Evolutionary conservation across 2,797 vertebrate genomes (phyloP).

Genomic region (Glossophaga mutica): DNA sequence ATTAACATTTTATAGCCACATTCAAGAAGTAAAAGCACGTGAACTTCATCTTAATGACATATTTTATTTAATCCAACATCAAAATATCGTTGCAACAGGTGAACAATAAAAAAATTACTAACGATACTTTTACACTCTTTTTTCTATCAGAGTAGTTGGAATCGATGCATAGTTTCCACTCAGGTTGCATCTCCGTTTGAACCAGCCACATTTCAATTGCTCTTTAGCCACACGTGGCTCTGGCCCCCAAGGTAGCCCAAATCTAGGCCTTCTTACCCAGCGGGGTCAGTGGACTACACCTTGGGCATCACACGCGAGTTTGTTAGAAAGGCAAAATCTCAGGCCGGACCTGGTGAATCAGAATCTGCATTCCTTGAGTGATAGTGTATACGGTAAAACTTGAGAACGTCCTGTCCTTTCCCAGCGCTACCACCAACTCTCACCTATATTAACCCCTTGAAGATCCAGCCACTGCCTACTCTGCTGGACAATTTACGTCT

Average conservation of each 20-base stretch:
- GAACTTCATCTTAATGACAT: not conserved
- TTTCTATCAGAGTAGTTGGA: not conserved
- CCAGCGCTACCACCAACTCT: no score
- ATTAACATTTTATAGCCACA: not conserved
- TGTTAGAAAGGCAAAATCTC: not conserved
- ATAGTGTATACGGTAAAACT: not conserved
- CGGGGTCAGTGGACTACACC: accelerated
- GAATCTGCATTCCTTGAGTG: not conserved
- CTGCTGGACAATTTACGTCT: not conserved
- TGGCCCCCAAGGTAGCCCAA: not conserved
- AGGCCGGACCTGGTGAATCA: not conserved
- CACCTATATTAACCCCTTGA: not conserved
- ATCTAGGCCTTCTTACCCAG: not conserved
- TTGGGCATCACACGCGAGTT: not conserved
- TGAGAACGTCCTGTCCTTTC: not conserved
- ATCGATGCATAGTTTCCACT: not conserved
- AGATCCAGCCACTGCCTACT: not conserved
- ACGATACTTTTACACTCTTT: not conserved
- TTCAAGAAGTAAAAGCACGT: not conserved
- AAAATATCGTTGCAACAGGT: not conserved
- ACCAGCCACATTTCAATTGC: not conserved
- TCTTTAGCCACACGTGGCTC: not conserved
- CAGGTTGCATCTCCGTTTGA: not conserved
- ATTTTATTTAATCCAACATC: not conserved
- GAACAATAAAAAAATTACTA: not conserved